Percentiles rank a stretch among this genome's conserved stretches.
These are phyloP conservation scores for Erithacus rubecula DNA, from an alignment of 2,797 vertebrate genomes.

Conservation along the genomic window DNA sequence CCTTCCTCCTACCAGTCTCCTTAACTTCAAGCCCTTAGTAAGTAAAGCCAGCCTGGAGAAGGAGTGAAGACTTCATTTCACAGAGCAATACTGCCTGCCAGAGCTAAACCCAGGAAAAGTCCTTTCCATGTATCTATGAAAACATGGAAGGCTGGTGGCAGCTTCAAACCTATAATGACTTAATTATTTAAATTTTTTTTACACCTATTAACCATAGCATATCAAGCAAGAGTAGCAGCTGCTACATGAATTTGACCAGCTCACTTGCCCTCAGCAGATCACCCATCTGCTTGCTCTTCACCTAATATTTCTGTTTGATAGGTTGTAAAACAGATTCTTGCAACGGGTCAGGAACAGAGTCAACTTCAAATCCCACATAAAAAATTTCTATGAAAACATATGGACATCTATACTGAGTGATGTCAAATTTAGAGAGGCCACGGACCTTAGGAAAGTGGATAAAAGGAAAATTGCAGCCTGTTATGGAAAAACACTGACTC, in stretches of 20 bases:
- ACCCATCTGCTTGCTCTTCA: constrained; percentile 83
- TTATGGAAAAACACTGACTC: constrained; percentile 89
- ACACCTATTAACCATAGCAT: constrained; percentile 87
- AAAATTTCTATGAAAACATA: constrained; percentile 90
- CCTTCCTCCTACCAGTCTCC: neutral
- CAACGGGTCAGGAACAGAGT: constrained; percentile 39
- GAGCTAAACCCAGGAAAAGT: neutral
- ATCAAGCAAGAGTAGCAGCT: constrained; percentile 93
- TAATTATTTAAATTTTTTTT: constrained; percentile 65
- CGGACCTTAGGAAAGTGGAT: constrained; percentile 89
- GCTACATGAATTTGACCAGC: constrained; percentile 93
- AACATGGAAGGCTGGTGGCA: constrained; percentile 30
- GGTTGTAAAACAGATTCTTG: constrained; percentile 58
- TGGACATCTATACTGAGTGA: constrained; percentile 93
- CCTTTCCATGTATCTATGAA: constrained; percentile 37
- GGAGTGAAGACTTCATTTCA: neutral
- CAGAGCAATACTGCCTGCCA: neutral
- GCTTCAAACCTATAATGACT: constrained; percentile 8
- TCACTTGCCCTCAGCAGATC: constrained; percentile 91
- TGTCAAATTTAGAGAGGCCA: constrained; percentile 91
- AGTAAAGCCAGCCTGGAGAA: neutral
- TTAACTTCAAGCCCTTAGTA: neutral
- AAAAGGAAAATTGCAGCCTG: constrained; percentile 94
- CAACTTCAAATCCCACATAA: constrained; percentile 87
- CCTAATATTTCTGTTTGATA: constrained; percentile 61